Evolutionary conservation across 2,797 vertebrate genomes (phyloP), one percentile per base, ranked within the genome.

Genomic region (Rhadinocentrus ornatus): DNA sequence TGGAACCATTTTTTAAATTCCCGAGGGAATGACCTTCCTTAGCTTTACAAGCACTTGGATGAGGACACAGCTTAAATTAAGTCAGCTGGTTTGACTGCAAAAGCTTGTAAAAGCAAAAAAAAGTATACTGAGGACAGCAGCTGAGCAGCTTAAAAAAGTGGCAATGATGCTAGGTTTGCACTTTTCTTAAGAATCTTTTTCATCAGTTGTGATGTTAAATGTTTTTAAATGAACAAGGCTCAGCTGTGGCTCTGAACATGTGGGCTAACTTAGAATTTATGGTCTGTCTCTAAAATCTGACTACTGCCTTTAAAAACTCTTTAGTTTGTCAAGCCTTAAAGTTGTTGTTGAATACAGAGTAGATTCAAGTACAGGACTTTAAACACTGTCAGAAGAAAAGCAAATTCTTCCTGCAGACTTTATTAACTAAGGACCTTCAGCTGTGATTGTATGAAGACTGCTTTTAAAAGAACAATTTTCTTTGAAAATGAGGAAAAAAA

Each of bases 1-100:
- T 78, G 86, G 87, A 81, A 87, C 87, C 90, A 86, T 90, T 92
- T 91, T 87, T 87, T 86, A 80, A 84, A 85, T 87, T 90, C 85
- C 79, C 84, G 55, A 69, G 78, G 66, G 85, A 87, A 78, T 55
- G 66, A 83, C 79, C 80, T 84, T 79, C 77, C 41, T 74, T 77
- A 29, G 75, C 39, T 91, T 88, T 86, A 83, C 59, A 54, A 70
- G 64, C 64, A 60, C 61, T 77, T 59, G 62, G 64, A 79, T 78
- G 80, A 87, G 81, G 66, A 85, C 69, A 53, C 64, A 41, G 79
- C 75, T 86, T 69, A 81, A 82, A 89, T 88, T 84, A 88, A 89
- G 80, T 85, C 81, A 56, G 60, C 50, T 41, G 41, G 66, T 69
- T 48, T 26, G 44, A 79, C 82, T 84, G 72, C 63, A 80, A 66